Evolutionary conservation across 1,140 invertebrate genomes (phyloP).

Genomic region (Drosophila bocqueti): DNA sequence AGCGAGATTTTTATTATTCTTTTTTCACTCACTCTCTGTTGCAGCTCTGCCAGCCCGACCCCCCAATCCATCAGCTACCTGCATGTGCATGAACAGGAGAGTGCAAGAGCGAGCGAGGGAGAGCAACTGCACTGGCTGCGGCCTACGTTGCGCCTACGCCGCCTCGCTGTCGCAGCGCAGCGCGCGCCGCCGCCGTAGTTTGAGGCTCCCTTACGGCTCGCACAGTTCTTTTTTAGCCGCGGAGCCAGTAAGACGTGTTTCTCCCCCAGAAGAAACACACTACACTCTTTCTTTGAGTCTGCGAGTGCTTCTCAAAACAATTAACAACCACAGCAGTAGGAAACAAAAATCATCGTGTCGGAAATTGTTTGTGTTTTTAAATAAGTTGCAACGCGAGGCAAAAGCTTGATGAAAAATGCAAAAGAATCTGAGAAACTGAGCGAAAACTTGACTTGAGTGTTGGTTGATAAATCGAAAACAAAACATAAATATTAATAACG

Average conservation of each 20-base stretch:
- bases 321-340: constrained; percentile 35
- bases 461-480: constrained; percentile 22
- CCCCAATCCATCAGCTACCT: constrained; percentile 52
- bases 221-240: constrained; percentile 78
- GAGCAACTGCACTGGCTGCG: constrained; percentile 48
- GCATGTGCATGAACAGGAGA: constrained; percentile 54
- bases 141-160: constrained; percentile 51
- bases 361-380: constrained; percentile 75
- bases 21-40: constrained; percentile 22
- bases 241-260: constrained; percentile 85
- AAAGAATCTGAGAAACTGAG: constrained; percentile 61
- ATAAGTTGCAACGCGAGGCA: constrained; percentile 53
- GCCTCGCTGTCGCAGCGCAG: constrained; percentile 17
- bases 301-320: constrained; percentile 70
- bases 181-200: constrained; percentile 40
- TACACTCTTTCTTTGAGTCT: constrained; percentile 62
- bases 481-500: constrained; percentile 17
- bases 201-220: constrained; percentile 49
- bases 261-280: constrained; percentile 53
- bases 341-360: constrained; percentile 10
- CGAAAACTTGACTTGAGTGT: constrained; percentile 51
- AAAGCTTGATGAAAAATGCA: constrained; percentile 72
- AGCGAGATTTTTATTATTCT: constrained; percentile 31
- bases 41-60: constrained; percentile 24
- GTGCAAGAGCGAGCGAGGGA: constrained; percentile 28